phyloP scores from a whole-genome alignment of 2,113 vertebrate species.

The Dasypus novemcinctus region DNA sequence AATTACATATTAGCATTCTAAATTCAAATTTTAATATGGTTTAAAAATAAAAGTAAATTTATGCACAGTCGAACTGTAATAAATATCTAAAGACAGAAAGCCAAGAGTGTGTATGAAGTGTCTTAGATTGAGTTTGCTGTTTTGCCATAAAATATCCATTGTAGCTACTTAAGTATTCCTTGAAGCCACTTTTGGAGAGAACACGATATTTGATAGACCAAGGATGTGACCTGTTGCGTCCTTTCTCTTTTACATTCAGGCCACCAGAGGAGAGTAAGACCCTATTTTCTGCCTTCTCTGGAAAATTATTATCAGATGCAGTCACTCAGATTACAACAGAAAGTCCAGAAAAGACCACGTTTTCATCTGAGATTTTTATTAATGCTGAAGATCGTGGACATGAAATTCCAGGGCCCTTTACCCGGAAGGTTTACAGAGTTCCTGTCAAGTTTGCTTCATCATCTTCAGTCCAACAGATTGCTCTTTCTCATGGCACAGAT shows the following conservation, averaged over 20 bases:
- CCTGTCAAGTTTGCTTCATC: constrained; percentile 9
- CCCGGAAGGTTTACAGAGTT: background rate
- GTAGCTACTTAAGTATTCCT: background rate
- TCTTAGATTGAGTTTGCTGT: background rate
- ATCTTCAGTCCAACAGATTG: background rate
- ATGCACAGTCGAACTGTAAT: background rate
- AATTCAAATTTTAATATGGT: constrained; percentile 26
- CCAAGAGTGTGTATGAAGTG: background rate
- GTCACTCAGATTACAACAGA: constrained; percentile 82
- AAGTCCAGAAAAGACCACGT: constrained; percentile 61
- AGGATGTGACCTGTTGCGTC: background rate
- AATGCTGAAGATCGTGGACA: background rate
- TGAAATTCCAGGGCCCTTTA: fast-evolving
- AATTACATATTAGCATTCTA: constrained; percentile 11
- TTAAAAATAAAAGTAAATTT: constrained; percentile 27
- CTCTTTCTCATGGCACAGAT: constrained; percentile 42
- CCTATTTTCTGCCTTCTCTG: background rate
- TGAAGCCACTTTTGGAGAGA: background rate
- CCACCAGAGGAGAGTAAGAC: background rate
- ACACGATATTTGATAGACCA: background rate
- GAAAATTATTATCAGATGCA: constrained; percentile 73
- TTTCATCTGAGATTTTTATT: constrained; percentile 82
- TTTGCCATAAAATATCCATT: background rate
- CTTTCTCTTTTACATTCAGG: constrained; percentile 4
- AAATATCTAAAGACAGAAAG: background rate